These are phyloP conservation scores for Cryptophagus acutangulus DNA, from an alignment of 2,888 invertebrate species.

Conservation along the genomic window DNA sequence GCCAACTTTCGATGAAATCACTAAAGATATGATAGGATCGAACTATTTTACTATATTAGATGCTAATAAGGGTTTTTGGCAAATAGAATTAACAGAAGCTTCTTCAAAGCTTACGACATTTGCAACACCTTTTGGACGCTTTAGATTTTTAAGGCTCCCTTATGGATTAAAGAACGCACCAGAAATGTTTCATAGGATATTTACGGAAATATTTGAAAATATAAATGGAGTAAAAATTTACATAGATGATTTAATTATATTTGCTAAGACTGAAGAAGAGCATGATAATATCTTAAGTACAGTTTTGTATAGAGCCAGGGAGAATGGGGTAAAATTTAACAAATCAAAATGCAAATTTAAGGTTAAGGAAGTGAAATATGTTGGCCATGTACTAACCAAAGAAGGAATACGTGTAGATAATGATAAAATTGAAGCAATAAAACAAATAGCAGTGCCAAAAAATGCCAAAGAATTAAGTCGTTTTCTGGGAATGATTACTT, in stretches of 20 bases:
- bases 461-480: constrained; percentile 1
- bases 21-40: constrained; percentile 1
- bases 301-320: constrained; percentile 20
- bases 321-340: constrained; percentile 23
- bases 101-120: constrained; percentile 28
- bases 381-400: constrained; percentile 26
- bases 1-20: constrained; percentile 3
- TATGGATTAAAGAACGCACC: constrained; percentile 26
- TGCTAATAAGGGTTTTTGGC: constrained; percentile 28
- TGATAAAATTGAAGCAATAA: not conserved
- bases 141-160: constrained; percentile 24
- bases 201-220: constrained; percentile 24
- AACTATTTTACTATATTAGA: constrained; percentile 15
- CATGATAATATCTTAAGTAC: constrained; percentile 20
- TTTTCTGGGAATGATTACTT: constrained; percentile 7
- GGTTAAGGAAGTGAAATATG: constrained; percentile 23
- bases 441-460: not conserved
- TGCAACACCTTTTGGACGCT: constrained; percentile 28
- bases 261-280: constrained; percentile 25
- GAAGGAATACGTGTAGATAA: constrained; percentile 16
- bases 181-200: constrained; percentile 28
- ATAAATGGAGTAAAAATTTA: constrained; percentile 24
- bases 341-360: constrained; percentile 24
- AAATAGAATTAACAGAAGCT: constrained; percentile 24
- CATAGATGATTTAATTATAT: constrained; percentile 26